Evolutionary conservation across 2,113 vertebrate species (phyloP), one percentile per base, ranked within the genome.

Genomic region (Brachirus orientalis): DNA sequence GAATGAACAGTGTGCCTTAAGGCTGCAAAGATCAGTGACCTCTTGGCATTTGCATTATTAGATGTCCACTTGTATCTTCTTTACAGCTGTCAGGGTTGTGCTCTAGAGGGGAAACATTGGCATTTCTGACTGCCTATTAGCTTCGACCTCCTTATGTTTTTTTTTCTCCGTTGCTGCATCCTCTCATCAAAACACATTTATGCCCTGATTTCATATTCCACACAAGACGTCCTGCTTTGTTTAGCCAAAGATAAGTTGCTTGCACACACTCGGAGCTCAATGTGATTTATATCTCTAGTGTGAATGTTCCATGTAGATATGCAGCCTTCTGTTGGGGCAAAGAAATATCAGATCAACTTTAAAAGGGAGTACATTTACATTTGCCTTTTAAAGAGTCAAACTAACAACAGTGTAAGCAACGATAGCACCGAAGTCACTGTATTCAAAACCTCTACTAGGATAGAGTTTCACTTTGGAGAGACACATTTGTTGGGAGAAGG

Each of bases 11-110:
- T 19, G 18, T 41, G 58, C 52, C 79, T 73, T 38, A 1, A 59
- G 65, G 79, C 75, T 79, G 38, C 18, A 82, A 75, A 88, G 82
- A 80, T 72, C 85, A 83, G 67, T 38, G 67, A 84, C 80, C 71
- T 47, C 51, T 69, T 65, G 73, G 68, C 77, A 88, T 87, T 91
- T 86, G 73, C 84, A 83, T 86, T 85, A 83, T 77, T 73, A 75
- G 82, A 79, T 72, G 88, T 88, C 80, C 35, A 19, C 72, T 84
- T 86, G 79, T 78, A 70, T 88, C 78, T 80, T 78, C 79, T 74
- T 75, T 82, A 58, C 72, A 77, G 63, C 64, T 82, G 82, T 82
- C 79, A 61, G 63, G 67, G 69, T 73, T 58, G 46, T 37, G 37
- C 44, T 75, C 64, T 57, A n/a, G 63, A 79, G 71, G 58, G 57